Conservation (phyloP, 2,888 invertebrate species). For the Lypha dubia region DNA sequence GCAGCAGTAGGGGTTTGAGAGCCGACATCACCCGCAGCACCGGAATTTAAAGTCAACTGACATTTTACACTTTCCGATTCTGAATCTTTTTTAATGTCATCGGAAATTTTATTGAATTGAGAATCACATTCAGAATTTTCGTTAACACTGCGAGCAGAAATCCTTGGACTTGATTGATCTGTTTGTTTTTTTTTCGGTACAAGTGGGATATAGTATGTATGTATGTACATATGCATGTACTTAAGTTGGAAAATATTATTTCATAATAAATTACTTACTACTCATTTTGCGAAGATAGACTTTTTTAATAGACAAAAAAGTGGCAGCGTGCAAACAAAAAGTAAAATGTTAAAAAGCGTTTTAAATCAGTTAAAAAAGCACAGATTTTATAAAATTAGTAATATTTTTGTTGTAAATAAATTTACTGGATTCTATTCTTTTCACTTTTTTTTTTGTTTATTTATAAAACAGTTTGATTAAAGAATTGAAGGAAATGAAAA, state of each 20-base stretch:
- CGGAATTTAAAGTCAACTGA: constrained; percentile 57
- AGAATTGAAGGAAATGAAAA: constrained; percentile 58
- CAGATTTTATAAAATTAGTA: constrained; percentile 6
- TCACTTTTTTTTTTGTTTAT: constrained; percentile 15
- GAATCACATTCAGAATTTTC: constrained; percentile 1
- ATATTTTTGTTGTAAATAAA: neutral
- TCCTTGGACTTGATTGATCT: constrained; percentile 41
- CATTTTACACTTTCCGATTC: constrained; percentile 45
- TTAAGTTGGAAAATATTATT: neutral
- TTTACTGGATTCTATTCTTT: constrained; percentile 5
- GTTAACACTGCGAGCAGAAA: neutral
- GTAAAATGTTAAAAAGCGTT: constrained; percentile 60
- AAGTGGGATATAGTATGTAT: too few relatives aligned
- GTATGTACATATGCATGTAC: too few relatives aligned
- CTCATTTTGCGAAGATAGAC: constrained; percentile 78
- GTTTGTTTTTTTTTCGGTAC: constrained; percentile 12
- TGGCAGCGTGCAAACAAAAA: constrained; percentile 76
- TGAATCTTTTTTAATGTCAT: constrained; percentile 28
- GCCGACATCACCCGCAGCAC: constrained; percentile 69
- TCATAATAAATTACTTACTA: constrained; percentile 72
- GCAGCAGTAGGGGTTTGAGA: constrained; percentile 71
- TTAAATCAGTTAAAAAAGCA: constrained; percentile 42
- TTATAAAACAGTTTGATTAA: constrained; percentile 35
- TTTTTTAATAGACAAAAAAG: constrained; percentile 68
- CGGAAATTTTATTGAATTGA: constrained; percentile 2